Evolutionary conservation across 1,140 invertebrate genomes (phyloP).

Genomic region (Nymphalis io): DNA sequence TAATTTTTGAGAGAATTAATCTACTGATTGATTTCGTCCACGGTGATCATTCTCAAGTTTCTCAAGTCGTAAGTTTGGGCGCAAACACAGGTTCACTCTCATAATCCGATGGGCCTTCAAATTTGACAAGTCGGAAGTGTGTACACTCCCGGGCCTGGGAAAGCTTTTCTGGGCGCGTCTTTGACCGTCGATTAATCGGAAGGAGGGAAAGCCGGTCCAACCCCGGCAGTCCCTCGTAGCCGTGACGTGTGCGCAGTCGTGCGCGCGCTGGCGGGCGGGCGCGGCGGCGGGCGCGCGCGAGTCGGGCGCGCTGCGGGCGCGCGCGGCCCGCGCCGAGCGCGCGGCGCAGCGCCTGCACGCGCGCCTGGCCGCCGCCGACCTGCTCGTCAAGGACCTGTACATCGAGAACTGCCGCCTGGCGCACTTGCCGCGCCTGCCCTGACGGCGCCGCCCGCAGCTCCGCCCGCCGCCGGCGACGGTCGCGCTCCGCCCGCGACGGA

Average conservation of each 20-base stretch:
- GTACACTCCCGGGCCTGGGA: too few relatives aligned
- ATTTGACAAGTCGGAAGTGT: too few relatives aligned
- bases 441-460: constrained; percentile 29
- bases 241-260: constrained; percentile 64
- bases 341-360: constrained; percentile 81
- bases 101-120: too few relatives aligned
- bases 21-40: too few relatives aligned
- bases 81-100: too few relatives aligned
- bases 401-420: constrained; percentile 89
- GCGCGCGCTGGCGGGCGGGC: constrained; percentile 83
- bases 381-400: constrained; percentile 89
- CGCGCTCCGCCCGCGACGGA: neutral
- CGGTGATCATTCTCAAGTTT: too few relatives aligned
- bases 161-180: too few relatives aligned
- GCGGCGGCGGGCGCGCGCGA: constrained; percentile 54
- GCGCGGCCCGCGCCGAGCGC: constrained; percentile 48
- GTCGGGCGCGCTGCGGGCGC: constrained; percentile 38
- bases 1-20: too few relatives aligned
- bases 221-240: neutral
- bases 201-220: too few relatives aligned
- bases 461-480: neutral
- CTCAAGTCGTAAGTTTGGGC: too few relatives aligned
- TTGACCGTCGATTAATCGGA: too few relatives aligned
- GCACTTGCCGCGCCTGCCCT: constrained; percentile 49
- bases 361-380: constrained; percentile 86